A percentile compares a stretch with the other conserved stretches of the same genome.
These are phyloP conservation scores for Notocelia uddmanniana DNA, from an alignment of 2,888 invertebrate genomes.

Conservation along the genomic window DNA sequence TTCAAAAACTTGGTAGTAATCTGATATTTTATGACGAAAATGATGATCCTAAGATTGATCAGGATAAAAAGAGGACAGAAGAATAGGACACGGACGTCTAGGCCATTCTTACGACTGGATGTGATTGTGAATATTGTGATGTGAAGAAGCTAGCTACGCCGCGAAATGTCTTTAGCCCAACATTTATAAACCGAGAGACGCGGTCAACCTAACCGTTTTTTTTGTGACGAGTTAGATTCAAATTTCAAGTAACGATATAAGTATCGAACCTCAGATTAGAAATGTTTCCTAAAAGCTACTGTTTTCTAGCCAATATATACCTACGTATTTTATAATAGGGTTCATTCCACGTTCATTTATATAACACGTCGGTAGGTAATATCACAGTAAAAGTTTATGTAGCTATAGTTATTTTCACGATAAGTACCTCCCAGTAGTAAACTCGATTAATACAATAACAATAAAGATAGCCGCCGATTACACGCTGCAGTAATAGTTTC, in stretches of 20 bases:
- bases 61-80: too few species aligned
- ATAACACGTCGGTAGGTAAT: neutral
- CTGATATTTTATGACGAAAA: too few species aligned
- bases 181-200: neutral
- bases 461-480: slow-evolving; percentile 11
- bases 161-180: neutral
- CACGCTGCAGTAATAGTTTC: slow-evolving; percentile 10
- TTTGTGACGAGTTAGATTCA: too few species aligned
- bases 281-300: neutral
- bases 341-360: too few species aligned
- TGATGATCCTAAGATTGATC: too few species aligned
- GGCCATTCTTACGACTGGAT: too few species aligned
- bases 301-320: neutral
- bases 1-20: too few species aligned
- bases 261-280: neutral
- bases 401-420: neutral
- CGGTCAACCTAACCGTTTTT: too few species aligned
- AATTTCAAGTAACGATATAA: too few species aligned
- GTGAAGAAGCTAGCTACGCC: too few species aligned
- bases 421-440: slow-evolving; percentile 1
- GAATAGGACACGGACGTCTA: too few species aligned
- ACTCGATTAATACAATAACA: slow-evolving; percentile 15
- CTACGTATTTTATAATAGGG: neutral
- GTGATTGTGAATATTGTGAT: too few species aligned
- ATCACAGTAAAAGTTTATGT: slow-evolving; percentile 2